phyloP scores from a whole-genome alignment of 2,113 vertebrate genomes.

The Sinocyclocheilus anophthalmus region DNA sequence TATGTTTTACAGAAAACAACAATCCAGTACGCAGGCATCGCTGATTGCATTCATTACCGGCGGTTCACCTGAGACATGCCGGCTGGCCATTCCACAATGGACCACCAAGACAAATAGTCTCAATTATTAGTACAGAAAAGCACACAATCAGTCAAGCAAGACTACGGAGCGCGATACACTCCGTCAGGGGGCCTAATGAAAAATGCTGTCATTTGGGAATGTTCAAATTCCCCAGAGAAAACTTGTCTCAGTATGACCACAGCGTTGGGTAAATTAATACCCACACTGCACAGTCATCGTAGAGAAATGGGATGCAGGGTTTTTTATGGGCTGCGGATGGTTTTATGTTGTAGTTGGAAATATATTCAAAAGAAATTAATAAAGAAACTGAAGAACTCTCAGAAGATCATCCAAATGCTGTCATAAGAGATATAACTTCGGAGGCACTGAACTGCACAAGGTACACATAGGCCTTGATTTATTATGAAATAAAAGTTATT shows the following conservation, averaged over 20 bases:
- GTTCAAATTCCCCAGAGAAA: conserved; percentile 34
- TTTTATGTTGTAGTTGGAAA: conserved; percentile 4
- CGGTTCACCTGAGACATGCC: conserved; percentile 51
- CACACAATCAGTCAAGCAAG: conserved; percentile 64
- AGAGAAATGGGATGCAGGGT: background rate
- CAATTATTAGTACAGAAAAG: conserved; percentile 67
- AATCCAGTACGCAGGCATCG: conserved; percentile 47
- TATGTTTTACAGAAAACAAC: conserved; percentile 43
- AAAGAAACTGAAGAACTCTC: background rate
- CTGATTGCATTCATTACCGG: conserved; percentile 41
- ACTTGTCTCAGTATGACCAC: background rate
- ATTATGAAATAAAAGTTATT: background rate
- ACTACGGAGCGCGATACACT: background rate
- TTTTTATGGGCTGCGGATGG: background rate
- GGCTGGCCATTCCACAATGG: conserved; percentile 54
- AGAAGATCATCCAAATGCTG: background rate
- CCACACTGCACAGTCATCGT: background rate
- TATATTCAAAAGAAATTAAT: background rate
- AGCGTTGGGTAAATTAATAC: conserved; percentile 23
- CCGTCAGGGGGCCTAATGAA: conserved; percentile 57
- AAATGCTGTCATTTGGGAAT: conserved; percentile 52
- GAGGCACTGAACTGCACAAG: background rate
- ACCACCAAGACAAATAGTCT: conserved; percentile 70
- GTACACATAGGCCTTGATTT: background rate
- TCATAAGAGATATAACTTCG: background rate